These are phyloP conservation scores for Drosophila subquinaria DNA, from an alignment of 2,888 invertebrate species.

Conservation along the genomic window DNA sequence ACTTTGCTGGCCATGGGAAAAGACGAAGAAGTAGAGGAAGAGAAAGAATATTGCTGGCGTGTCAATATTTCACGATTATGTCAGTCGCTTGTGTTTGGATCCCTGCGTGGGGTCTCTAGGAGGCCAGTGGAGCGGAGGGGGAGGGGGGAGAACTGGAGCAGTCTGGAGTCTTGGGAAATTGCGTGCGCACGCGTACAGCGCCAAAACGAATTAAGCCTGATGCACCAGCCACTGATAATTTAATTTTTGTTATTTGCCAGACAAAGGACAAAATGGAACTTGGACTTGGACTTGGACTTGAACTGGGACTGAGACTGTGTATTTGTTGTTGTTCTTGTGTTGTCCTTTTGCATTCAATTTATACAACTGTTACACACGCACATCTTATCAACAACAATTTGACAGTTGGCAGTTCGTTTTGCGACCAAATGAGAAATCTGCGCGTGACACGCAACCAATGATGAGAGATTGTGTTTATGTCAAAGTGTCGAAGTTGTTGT, in stretches of 20 bases:
- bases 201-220: slow-evolving; percentile 84
- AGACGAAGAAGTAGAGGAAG: neutral
- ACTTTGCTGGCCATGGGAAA: neutral
- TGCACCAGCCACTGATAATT: slow-evolving; percentile 83
- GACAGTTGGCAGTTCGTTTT: slow-evolving; percentile 80
- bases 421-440: slow-evolving; percentile 73
- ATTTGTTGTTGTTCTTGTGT: neutral
- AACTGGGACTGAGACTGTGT: slow-evolving; percentile 7
- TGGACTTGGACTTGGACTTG: neutral
- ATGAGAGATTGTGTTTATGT: slow-evolving; percentile 49
- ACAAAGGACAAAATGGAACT: slow-evolving; percentile 8
- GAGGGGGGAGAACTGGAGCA: slow-evolving; percentile 11
- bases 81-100: slow-evolving; percentile 76
- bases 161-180: slow-evolving; percentile 43
- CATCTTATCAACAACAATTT: slow-evolving; percentile 72
- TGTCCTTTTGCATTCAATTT: slow-evolving; percentile 66
- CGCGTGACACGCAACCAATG: slow-evolving; percentile 68
- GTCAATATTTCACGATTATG: slow-evolving; percentile 84
- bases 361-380: slow-evolving; percentile 73
- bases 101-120: slow-evolving; percentile 65
- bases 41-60: slow-evolving; percentile 55
- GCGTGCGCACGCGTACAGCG: slow-evolving; percentile 84
- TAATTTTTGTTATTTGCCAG: slow-evolving; percentile 70
- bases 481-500: slow-evolving; percentile 64
- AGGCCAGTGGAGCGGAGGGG: neutral